Evolutionary conservation across 2,797 vertebrate species (phyloP).

Genomic region (Pseudochaenichthys georgianus): DNA sequence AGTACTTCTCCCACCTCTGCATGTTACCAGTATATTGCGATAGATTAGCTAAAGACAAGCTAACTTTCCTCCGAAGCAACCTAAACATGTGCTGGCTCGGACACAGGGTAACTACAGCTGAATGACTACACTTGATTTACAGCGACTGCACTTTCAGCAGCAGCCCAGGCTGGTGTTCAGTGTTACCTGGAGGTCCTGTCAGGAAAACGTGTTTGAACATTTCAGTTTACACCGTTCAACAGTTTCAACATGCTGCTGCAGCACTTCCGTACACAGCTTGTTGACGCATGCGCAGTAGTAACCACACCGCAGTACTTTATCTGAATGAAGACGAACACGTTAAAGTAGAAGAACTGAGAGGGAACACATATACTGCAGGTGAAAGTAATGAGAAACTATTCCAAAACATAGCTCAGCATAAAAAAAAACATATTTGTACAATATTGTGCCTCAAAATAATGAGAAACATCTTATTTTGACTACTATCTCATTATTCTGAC

Average conservation of each 20-base stretch:
- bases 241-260: background rate
- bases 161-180: rapidly evolving
- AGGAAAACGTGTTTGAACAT: conserved; percentile 89
- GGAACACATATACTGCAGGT: too few species aligned
- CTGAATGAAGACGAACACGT: background rate
- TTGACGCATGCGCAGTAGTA: conserved; percentile 67
- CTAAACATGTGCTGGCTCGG: too few species aligned
- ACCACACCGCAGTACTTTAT: background rate
- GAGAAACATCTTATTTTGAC: too few species aligned
- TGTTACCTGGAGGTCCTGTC: conserved; percentile 90
- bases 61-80: background rate
- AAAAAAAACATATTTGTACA: too few species aligned
- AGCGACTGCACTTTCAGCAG: background rate
- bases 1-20: too few species aligned
- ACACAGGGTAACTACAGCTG: background rate
- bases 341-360: too few species aligned
- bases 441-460: too few species aligned
- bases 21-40: rapidly evolving
- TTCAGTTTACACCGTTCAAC: background rate
- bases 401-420: too few species aligned
- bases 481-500: too few species aligned
- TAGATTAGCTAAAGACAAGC: conserved; percentile 6
- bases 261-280: conserved; percentile 64
- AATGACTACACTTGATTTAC: background rate
- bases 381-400: too few species aligned